Percentiles rank a stretch among this genome's conserved stretches.
These are phyloP conservation scores for Arizona elegans DNA, from an alignment of 2,113 vertebrate genomes.

Conservation along the genomic window DNA sequence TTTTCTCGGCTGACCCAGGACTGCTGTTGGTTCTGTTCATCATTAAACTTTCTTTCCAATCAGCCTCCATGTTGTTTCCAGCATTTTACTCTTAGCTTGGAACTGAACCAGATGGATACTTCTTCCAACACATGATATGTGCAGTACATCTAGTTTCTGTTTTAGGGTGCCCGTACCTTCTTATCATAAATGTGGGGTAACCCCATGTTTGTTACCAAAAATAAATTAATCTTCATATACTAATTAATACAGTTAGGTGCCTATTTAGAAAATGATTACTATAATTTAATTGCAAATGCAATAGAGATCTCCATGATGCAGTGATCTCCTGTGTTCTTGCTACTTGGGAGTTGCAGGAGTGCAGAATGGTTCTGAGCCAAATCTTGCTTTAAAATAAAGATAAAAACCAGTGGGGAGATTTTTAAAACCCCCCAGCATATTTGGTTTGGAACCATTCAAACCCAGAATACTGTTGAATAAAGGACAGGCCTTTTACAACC, in stretches of 20 bases:
- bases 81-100: too few relatives aligned
- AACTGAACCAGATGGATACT: too few relatives aligned
- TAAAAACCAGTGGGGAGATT: not conserved
- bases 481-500: not conserved
- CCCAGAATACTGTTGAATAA: not conserved
- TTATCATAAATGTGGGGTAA: not conserved
- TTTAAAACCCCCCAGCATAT: too few relatives aligned
- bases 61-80: too few relatives aligned
- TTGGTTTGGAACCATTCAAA: not conserved
- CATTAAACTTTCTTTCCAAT: too few relatives aligned
- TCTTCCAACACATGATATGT: not conserved
- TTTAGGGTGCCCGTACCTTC: not conserved
- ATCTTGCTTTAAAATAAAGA: not conserved
- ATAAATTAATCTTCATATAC: not conserved
- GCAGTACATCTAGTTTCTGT: not conserved
- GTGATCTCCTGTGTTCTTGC: not conserved
- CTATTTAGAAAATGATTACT: not conserved
- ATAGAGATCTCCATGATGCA: not conserved
- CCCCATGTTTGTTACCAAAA: not conserved
- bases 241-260: not conserved
- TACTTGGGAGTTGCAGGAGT: not conserved
- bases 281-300: not conserved
- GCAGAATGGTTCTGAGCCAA: not conserved
- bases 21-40: too few relatives aligned
- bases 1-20: too few relatives aligned